These are phyloP conservation scores for Crypturellus undulatus DNA, from an alignment of 2,113 vertebrate genomes.

Conservation along the genomic window DNA sequence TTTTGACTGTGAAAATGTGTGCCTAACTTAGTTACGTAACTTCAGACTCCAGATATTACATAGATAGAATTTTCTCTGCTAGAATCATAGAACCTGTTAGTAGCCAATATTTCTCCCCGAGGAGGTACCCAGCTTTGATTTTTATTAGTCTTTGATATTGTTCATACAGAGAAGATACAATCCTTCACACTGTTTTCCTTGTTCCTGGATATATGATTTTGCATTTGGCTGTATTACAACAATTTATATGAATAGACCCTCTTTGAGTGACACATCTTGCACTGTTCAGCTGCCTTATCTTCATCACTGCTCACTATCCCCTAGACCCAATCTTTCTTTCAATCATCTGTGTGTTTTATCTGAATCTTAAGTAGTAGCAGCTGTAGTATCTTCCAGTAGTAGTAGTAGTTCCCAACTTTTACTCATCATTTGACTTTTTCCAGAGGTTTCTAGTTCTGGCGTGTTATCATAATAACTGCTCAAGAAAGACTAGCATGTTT, in stretches of 20 bases:
- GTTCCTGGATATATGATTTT: not conserved
- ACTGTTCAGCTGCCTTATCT: not conserved
- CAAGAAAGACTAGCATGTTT: not conserved
- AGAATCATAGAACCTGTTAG: constrained; percentile 10
- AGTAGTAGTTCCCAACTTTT: not conserved
- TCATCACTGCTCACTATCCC: not conserved
- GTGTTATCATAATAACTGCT: not conserved
- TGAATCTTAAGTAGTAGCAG: constrained; percentile 7
- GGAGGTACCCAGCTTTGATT: constrained; percentile 14
- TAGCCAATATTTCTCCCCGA: not conserved
- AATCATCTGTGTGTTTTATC: not conserved
- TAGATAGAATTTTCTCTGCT: constrained; percentile 10
- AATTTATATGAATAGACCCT: not conserved
- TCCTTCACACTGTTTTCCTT: not conserved
- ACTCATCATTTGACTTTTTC: not conserved
- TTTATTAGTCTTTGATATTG: constrained; percentile 17
- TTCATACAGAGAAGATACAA: not conserved
- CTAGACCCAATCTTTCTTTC: not conserved
- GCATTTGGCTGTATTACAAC: constrained; percentile 32
- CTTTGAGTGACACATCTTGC: not conserved
- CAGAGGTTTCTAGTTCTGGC: not conserved
- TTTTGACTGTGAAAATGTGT: not conserved
- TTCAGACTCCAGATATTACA: not conserved
- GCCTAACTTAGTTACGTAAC: constrained; percentile 11
- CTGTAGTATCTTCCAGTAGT: not conserved